phyloP scores from a whole-genome alignment of 1,140 invertebrate genomes.

The Homarus americanus region DNA sequence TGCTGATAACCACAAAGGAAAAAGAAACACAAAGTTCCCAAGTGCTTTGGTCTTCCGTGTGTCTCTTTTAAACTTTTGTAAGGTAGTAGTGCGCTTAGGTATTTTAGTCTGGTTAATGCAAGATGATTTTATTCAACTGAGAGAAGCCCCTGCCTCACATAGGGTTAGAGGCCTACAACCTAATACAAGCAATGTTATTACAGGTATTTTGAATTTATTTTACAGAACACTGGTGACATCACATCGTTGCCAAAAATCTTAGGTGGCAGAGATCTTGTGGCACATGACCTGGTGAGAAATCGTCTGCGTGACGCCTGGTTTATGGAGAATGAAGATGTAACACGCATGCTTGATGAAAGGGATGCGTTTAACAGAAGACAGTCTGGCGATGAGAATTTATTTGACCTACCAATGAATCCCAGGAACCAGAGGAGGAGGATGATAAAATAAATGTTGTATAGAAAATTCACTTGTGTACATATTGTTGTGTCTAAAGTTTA shows the following conservation, averaged over 20 bases:
- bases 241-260: neutral
- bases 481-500: no score
- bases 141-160: no score
- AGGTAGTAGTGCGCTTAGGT: no score
- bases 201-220: neutral
- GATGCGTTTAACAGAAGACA: neutral
- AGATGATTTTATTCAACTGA: no score
- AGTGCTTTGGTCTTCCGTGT: no score
- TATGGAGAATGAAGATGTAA: neutral
- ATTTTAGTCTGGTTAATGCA: no score
- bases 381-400: neutral
- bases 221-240: neutral
- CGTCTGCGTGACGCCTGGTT: neutral
- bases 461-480: no score
- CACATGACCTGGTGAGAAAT: neutral
- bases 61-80: no score
- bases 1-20: no score
- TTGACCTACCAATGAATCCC: neutral
- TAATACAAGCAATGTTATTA: no score
- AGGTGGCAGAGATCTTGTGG: neutral
- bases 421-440: neutral
- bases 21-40: no score
- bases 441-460: neutral
- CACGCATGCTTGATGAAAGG: neutral
- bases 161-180: no score